phyloP scores from a whole-genome alignment of 2,797 vertebrate species.

The Sebastes oblongus region DNA sequence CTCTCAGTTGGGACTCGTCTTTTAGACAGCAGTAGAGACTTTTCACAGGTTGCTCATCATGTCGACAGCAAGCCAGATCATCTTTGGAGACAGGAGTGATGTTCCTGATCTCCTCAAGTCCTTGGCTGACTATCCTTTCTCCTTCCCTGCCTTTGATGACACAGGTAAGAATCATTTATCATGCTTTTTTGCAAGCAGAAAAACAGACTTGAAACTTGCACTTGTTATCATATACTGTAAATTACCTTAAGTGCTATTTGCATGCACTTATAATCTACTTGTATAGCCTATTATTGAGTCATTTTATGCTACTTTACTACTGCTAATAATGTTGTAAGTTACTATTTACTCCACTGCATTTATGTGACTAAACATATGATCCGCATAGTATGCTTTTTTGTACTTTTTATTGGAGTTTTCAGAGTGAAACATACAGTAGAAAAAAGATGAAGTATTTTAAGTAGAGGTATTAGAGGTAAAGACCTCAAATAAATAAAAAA shows the following conservation, averaged over 20 bases:
- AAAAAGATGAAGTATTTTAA: not conserved
- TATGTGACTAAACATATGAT: not conserved
- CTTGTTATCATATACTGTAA: not conserved
- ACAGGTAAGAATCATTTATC: slow-evolving; percentile 78
- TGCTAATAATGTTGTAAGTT: not conserved
- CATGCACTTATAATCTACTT: not conserved
- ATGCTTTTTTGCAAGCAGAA: not conserved
- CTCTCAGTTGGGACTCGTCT: not conserved
- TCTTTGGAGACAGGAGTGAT: slow-evolving; percentile 72
- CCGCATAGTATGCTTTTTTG: too few relatives aligned
- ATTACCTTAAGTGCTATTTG: not conserved
- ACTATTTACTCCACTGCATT: too few relatives aligned
- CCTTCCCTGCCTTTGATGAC: slow-evolving; percentile 80
- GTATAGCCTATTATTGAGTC: not conserved
- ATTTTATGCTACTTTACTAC: not conserved
- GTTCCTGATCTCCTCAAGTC: slow-evolving; percentile 89
- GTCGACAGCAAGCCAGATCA: slow-evolving; percentile 53
- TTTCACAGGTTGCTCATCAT: slow-evolving; percentile 44
- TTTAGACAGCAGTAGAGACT: not conserved
- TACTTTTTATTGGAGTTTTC: not conserved
- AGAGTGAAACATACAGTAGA: not conserved
- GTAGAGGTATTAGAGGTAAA: not conserved
- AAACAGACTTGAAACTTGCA: not conserved
- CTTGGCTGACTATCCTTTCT: slow-evolving; percentile 87
- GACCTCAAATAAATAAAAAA: not conserved